These are phyloP conservation scores for Chaetophractus vellerosus DNA, from an alignment of 2,797 vertebrate species.

Conservation along the genomic window DNA sequence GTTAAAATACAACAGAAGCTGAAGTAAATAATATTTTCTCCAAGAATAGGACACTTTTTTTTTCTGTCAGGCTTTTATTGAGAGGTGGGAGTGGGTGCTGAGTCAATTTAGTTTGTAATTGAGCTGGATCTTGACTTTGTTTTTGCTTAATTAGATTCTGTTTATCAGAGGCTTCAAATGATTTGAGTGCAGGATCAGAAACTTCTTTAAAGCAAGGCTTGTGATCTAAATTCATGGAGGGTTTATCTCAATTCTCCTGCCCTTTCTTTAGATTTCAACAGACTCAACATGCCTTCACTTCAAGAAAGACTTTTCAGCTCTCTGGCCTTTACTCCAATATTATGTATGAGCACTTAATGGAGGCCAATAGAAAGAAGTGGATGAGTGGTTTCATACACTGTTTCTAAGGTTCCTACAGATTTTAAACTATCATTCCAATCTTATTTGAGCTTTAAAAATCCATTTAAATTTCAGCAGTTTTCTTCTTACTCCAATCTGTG, in stretches of 20 bases:
- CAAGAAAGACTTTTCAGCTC: not conserved
- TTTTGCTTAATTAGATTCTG: not conserved
- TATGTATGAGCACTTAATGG: not conserved
- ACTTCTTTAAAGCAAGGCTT: not conserved
- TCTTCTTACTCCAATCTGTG: not conserved
- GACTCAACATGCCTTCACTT: not conserved
- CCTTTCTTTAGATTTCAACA: not conserved
- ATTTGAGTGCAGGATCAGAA: not conserved
- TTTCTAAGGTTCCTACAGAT: not conserved
- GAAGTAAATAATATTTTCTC: not conserved
- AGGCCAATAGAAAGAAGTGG: not conserved
- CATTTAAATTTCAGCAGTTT: not conserved
- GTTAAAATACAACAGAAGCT: slow-evolving; percentile 26
- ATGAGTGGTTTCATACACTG: not conserved
- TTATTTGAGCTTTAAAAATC: slow-evolving; percentile 33
- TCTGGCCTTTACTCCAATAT: not conserved
- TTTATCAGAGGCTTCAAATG: not conserved
- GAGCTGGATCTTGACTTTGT: not conserved
- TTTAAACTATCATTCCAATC: not conserved
- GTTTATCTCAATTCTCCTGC: not conserved
- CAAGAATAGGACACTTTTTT: not conserved
- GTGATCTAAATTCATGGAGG: not conserved
- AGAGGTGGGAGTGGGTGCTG: not conserved
- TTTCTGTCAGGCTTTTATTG: not conserved
- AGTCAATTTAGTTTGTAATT: not conserved